These are phyloP conservation scores for Carettochelys insculpta DNA, from an alignment of 2,113 vertebrate species.

Conservation along the genomic window DNA sequence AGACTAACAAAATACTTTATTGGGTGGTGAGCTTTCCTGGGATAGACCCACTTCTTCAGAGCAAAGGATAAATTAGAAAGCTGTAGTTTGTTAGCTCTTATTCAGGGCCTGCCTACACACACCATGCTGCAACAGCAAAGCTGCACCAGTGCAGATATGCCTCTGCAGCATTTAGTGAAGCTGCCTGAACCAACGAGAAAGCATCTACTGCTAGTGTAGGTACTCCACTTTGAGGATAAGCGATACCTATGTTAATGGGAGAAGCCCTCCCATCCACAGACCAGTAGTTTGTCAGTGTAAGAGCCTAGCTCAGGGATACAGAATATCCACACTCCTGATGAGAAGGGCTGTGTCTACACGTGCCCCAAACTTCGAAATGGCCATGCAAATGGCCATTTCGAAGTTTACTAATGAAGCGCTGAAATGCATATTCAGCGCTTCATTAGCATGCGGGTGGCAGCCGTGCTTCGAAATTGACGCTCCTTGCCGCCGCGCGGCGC, in stretches of 20 bases:
- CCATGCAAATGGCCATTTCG: no score
- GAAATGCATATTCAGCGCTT: no score
- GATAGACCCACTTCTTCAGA: no score
- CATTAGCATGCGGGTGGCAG: no score
- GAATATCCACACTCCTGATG: background rate
- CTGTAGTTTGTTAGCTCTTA: conserved; percentile 27
- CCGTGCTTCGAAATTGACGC: no score
- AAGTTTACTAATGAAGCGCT: no score
- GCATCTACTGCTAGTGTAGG: background rate
- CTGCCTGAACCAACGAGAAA: background rate
- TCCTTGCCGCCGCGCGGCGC: no score
- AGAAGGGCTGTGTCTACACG: no score
- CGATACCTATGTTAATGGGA: background rate
- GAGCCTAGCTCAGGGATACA: background rate
- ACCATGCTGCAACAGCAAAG: background rate
- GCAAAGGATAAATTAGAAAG: no score
- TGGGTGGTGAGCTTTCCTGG: no score
- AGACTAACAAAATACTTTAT: no score
- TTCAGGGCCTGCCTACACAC: background rate
- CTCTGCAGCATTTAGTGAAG: background rate
- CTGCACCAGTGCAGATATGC: background rate
- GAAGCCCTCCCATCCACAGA: background rate
- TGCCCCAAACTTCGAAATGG: no score
- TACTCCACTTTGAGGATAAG: background rate
- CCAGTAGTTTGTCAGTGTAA: background rate